Evolutionary conservation across 2,113 vertebrate species (phyloP).

Genomic region (Papio anubis): DNA sequence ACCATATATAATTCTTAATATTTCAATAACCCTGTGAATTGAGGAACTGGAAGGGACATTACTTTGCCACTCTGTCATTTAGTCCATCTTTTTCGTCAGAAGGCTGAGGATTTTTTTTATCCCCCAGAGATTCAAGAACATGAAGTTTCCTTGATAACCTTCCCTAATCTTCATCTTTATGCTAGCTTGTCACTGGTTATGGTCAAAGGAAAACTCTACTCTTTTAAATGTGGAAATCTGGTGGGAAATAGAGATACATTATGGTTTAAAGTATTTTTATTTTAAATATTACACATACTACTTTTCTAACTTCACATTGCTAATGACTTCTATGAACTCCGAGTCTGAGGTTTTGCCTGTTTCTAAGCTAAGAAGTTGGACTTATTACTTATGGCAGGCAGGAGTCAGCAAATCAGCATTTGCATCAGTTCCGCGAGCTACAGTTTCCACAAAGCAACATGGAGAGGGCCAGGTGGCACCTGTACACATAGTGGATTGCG

Average conservation of each 20-base stretch:
- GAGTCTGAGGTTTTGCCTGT: neutral
- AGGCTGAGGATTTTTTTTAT: neutral
- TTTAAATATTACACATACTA: neutral
- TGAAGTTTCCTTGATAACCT: neutral
- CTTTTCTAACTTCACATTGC: neutral
- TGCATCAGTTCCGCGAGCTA: accelerated
- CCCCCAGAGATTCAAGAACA: neutral
- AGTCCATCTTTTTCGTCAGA: neutral
- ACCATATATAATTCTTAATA: neutral
- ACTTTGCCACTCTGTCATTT: neutral
- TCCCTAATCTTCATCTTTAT: neutral
- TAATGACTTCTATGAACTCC: neutral
- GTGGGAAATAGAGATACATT: neutral
- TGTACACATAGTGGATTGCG: too few species aligned
- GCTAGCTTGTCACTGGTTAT: neutral
- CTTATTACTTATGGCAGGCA: neutral
- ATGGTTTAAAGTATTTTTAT: neutral
- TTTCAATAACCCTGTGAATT: neutral
- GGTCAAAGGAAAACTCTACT: neutral
- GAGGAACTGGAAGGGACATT: neutral
- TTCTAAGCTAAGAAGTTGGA: neutral
- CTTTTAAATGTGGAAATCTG: neutral
- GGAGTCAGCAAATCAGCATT: too few species aligned
- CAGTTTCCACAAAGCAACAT: neutral
- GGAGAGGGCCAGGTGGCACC: too few species aligned